phyloP scores from a whole-genome alignment of 2,797 vertebrate species.

The Epinephelus awoara region DNA sequence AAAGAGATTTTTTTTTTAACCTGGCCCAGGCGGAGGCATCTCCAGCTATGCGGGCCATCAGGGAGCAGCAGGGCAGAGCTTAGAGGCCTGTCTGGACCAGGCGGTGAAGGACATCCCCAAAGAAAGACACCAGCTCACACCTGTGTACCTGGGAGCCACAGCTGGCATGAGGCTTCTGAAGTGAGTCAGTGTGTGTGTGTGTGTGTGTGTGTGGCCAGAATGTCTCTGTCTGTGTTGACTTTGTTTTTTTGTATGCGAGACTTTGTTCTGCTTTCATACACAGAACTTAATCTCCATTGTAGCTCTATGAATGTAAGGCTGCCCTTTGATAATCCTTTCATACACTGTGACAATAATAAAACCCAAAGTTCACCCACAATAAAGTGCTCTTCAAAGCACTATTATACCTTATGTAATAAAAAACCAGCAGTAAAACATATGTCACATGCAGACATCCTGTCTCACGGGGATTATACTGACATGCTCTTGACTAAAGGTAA shows the following conservation, averaged over 20 bases:
- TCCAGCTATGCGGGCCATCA: constrained; percentile 85
- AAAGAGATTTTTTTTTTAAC: neutral
- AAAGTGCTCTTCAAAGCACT: neutral
- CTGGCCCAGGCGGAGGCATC: constrained; percentile 86
- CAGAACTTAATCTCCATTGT: neutral
- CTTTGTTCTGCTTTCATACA: neutral
- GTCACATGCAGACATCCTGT: neutral
- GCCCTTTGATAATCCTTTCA: neutral
- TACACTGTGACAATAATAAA: neutral
- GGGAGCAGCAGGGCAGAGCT: constrained; percentile 81
- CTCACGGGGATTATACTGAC: neutral
- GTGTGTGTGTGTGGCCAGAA: neutral
- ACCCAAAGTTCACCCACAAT: neutral
- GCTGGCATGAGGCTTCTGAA: constrained; percentile 87
- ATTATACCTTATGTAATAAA: neutral
- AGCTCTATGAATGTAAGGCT: neutral
- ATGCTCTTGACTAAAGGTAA: neutral
- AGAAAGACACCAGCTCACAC: constrained; percentile 80
- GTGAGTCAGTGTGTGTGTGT: constrained; percentile 61
- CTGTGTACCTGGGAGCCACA: constrained; percentile 91
- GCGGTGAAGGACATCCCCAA: constrained; percentile 84
- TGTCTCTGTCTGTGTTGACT: constrained; percentile 5
- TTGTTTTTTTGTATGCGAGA: neutral
- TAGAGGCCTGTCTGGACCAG: constrained; percentile 85
- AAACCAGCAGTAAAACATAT: neutral